A percentile compares a stretch with the other conserved stretches of the same genome.
Evolutionary conservation across 2,888 invertebrate genomes (phyloP).

Genomic region (Athalia circularis): DNA sequence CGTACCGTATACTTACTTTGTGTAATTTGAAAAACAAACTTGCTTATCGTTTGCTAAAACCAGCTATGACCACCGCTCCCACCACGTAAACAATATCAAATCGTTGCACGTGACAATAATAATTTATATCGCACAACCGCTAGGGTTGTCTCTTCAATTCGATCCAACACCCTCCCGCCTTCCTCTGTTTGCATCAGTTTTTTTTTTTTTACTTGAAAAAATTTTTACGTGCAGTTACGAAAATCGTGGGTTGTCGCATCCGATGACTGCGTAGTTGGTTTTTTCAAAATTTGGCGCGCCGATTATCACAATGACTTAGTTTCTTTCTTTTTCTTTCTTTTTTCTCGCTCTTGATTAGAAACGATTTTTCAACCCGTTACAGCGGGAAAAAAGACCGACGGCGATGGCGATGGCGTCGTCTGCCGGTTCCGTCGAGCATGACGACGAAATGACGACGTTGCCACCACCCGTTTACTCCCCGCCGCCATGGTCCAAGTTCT

Average conservation of each 20-base stretch:
- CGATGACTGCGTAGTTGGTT: no score
- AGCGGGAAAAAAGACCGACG: neutral
- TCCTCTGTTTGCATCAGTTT: neutral
- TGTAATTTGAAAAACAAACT: neutral
- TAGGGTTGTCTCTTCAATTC: no score
- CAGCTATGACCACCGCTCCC: neutral
- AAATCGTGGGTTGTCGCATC: no score
- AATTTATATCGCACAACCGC: neutral
- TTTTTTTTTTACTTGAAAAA: no score
- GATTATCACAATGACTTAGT: no score
- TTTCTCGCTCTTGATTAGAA: no score
- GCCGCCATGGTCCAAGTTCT: conserved; percentile 22
- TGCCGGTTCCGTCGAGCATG: conserved; percentile 14
- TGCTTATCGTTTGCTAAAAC: no score
- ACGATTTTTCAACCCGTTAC: no score
- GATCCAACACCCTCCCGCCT: neutral
- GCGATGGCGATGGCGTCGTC: neutral
- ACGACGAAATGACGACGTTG: conserved; percentile 34
- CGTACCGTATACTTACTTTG: neutral
- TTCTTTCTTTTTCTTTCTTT: no score
- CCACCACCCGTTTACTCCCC: conserved; percentile 33
- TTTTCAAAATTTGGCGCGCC: no score
- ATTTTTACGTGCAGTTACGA: no score
- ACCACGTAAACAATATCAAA: conserved; percentile 26
- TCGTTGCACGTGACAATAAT: conserved; percentile 23